Base-by-base conservation (phyloP, 1,140 invertebrate genomes). In the Listronotus oregonensis region DNA sequence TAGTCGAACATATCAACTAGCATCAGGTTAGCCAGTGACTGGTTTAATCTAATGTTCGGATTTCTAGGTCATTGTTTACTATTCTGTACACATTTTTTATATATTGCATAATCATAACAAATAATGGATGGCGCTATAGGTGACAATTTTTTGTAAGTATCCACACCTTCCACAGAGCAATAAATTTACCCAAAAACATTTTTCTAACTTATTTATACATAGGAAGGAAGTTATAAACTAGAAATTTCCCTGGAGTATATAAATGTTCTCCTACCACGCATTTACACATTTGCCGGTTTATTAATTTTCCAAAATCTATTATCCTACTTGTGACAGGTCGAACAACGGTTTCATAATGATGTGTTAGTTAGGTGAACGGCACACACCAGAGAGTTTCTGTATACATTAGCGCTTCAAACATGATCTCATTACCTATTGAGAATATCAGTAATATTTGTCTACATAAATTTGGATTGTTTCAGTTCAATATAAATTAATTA, bases 251-350 rank as follows among this genome's bases (percentile, higher is more conserved):
- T 12, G 14, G 27, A 59, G 56, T 47, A 31, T 43, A 59, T 42
- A 59, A 59, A 59, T 59, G 43, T 49, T 47, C 10, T 21, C 34
- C 34, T 49, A 39, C 44, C 58, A 60, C 58, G 58, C 58, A 59
- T 59, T 59, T 21, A 59, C 57, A 43, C 57, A 60, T 50, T 60
- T 60, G 21, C 32, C 34, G 10, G 47, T 51, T 50, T 60, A 60
- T 39, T 60, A 60, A 60, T 60, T 60, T 60, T 50, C 46, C 31
- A 32, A 60, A 60, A 60, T 60, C 58, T 60, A 60, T 60, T 60
- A 60, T 60, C 58, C 34, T n/a, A 47, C 31, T 40, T 47, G 56
- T 50, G 58, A 60, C 58, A 60, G 58, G 34, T 60, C 46, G 58
- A 51, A 47, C 44, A 59, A 59, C 57, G 44, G 31, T 18, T 51